These are phyloP conservation scores for Pseudopodoces humilis DNA, from an alignment of 2,113 vertebrate species.

Conservation along the genomic window DNA sequence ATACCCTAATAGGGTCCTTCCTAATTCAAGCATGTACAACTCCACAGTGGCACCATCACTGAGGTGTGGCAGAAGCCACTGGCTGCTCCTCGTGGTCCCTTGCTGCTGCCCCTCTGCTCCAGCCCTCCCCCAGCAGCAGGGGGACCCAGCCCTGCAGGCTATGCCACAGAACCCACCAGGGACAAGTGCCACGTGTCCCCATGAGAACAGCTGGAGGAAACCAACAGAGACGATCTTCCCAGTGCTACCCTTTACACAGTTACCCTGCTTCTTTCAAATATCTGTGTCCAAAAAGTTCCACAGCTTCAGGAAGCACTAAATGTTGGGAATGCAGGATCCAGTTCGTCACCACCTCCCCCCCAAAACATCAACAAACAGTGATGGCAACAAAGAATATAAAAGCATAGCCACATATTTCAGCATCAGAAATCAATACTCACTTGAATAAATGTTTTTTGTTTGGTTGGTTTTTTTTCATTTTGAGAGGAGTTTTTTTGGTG, in stretches of 20 bases:
- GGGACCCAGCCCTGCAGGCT: accelerated
- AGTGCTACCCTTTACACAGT: not conserved
- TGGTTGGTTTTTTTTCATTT: not conserved
- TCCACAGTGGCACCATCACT: not conserved
- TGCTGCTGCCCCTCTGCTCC: not conserved
- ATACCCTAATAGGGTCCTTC: accelerated
- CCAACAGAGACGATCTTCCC: not conserved
- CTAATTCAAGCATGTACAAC: too few species aligned
- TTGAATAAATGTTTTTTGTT: not conserved
- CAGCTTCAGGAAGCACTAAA: not conserved
- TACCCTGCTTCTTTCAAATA: not conserved
- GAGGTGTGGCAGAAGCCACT: not conserved
- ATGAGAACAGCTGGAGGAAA: not conserved
- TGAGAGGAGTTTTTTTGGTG: not conserved
- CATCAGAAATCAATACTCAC: not conserved
- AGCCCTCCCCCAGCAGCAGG: accelerated
- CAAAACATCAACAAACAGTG: not conserved
- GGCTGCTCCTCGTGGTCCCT: accelerated
- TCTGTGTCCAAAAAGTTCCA: not conserved
- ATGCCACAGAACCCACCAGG: not conserved
- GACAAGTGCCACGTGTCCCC: not conserved
- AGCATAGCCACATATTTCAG: not conserved
- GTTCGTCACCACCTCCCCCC: not conserved
- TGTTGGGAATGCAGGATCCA: not conserved
- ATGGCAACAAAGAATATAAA: not conserved